Percentiles rank a stretch among this genome's conserved stretches.
Conservation (phyloP, 2,113 vertebrate species). For the Neolamprologus hecqui region DNA sequence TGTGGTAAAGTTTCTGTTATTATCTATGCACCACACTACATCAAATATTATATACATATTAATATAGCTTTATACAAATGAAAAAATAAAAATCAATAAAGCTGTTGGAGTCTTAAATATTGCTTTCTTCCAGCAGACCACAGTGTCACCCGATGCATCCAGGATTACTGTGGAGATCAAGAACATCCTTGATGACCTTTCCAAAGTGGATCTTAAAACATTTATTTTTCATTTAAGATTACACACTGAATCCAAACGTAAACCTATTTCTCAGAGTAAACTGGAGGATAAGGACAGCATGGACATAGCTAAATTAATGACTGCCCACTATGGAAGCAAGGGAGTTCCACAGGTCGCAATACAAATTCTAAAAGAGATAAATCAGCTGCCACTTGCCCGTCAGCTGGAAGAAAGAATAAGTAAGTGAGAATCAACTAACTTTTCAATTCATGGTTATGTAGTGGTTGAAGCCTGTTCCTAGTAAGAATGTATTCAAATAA, state of each 20-base stretch:
- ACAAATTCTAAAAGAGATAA: not conserved
- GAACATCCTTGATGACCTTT: not conserved
- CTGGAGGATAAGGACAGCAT: not conserved
- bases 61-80: not conserved
- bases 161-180: not conserved
- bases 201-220: fast-evolving
- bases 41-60: not conserved
- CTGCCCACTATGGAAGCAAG: too few relatives aligned
- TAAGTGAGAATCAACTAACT: not conserved
- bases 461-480: not conserved
- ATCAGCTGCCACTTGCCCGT: fast-evolving
- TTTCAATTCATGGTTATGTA: fast-evolving
- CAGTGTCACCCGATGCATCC: not conserved
- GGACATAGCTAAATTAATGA: not conserved
- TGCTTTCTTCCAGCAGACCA: not conserved
- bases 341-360: not conserved
- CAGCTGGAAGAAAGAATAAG: not conserved
- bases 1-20: not conserved
- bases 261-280: not conserved
- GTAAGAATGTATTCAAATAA: not conserved
- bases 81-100: not conserved
- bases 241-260: fast-evolving
- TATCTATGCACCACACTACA: not conserved
- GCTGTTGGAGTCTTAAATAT: not conserved
- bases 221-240: not conserved